A percentile compares a stretch with the other conserved stretches of the same genome.
Conservation (phyloP, 2,113 vertebrate genomes). For the Tursiops truncatus region DNA sequence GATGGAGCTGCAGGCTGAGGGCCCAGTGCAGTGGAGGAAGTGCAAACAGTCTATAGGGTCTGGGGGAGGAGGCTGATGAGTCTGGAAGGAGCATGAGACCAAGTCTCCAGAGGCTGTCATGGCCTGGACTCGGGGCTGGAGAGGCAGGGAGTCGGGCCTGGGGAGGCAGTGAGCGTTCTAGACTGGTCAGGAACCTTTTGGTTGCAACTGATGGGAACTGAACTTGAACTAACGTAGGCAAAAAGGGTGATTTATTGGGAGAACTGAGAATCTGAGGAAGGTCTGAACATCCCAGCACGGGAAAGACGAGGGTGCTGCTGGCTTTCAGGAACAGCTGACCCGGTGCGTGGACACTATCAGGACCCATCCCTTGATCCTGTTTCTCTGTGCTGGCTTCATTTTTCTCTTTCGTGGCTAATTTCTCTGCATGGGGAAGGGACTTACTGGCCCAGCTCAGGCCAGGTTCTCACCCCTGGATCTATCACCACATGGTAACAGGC, state of each 20-base stretch:
- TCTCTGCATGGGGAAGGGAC: background rate
- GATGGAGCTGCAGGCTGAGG: background rate
- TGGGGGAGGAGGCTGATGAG: background rate
- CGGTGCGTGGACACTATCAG: too few relatives aligned
- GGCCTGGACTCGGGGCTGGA: background rate
- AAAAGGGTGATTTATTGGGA: background rate
- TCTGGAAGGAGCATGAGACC: background rate
- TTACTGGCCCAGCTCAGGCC: background rate
- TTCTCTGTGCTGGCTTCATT: background rate
- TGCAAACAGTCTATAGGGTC: too few relatives aligned
- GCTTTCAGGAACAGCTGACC: background rate
- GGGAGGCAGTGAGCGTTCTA: background rate
- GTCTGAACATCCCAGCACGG: background rate
- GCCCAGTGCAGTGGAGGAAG: background rate
- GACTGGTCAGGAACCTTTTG: background rate
- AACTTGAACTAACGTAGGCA: background rate
- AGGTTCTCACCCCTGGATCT: background rate
- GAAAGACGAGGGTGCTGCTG: background rate
- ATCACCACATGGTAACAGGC: background rate
- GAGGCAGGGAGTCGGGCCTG: background rate
- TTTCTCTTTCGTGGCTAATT: background rate
- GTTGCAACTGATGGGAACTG: background rate
- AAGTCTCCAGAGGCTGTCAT: background rate
- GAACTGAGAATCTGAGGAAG: background rate
- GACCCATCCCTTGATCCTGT: background rate